A percentile compares a stretch with the other conserved stretches of the same genome.
phyloP scores from a whole-genome alignment of 2,888 invertebrate genomes.

The Drosophila recens region DNA sequence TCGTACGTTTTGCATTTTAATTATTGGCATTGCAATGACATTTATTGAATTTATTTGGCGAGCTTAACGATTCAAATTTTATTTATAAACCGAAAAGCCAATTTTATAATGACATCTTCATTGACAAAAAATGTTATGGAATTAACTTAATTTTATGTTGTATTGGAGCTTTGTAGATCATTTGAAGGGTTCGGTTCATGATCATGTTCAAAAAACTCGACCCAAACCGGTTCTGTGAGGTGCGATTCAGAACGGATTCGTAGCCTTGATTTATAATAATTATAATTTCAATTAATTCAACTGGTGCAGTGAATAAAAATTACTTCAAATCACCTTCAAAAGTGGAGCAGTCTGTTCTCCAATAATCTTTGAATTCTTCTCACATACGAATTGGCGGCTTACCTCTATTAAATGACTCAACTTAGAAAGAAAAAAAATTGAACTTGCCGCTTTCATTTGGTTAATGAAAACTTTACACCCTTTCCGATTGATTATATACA shows the following conservation, averaged over 20 bases:
- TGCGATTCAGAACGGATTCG: too few species aligned
- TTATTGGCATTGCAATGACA: constrained; percentile 66
- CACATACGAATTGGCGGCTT: constrained; percentile 31
- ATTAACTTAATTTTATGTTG: constrained; percentile 20
- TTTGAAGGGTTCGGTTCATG: too few species aligned
- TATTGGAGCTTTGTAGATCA: too few species aligned
- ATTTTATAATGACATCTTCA: neutral
- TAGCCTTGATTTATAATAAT: constrained; percentile 9
- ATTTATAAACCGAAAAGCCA: constrained; percentile 3
- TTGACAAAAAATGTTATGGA: constrained; percentile 10
- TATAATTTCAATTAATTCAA: neutral
- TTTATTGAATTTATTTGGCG: constrained; percentile 65
- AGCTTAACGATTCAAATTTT: constrained; percentile 35
- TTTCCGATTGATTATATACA: neutral
- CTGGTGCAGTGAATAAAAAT: constrained; percentile 1
- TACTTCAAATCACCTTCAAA: constrained; percentile 26
- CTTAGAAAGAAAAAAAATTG: constrained; percentile 5
- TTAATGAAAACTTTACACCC: neutral
- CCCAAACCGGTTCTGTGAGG: too few species aligned
- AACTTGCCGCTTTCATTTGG: neutral
- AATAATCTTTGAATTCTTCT: constrained; percentile 36
- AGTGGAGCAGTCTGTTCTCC: constrained; percentile 25
- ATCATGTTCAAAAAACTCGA: too few species aligned
- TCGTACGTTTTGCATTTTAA: constrained; percentile 52
- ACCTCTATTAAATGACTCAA: constrained; percentile 32